Evolutionary conservation across 2,888 invertebrate species (phyloP).

Genomic region (Macrosiphum euphorbiae): DNA sequence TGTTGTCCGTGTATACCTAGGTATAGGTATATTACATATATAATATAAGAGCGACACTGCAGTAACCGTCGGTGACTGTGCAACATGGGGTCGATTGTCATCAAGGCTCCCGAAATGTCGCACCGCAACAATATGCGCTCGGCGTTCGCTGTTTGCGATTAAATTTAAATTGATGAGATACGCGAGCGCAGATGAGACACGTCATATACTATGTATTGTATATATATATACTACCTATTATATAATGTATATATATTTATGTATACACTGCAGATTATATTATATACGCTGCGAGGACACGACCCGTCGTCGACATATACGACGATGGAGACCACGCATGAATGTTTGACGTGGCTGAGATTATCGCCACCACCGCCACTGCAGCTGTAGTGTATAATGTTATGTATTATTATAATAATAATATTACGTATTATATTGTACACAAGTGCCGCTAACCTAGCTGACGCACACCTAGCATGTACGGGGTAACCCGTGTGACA

Average conservation of each 20-base stretch:
- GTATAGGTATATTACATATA: neutral
- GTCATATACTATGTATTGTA: neutral
- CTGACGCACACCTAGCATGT: neutral
- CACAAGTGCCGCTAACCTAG: neutral
- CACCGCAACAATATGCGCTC: neutral
- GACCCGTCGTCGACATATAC: neutral
- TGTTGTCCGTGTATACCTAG: neutral
- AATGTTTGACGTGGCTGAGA: conserved; percentile 43
- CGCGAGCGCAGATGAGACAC: conserved; percentile 27
- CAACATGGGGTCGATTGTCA: conserved; percentile 3
- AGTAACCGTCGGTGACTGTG: neutral
- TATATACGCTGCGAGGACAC: conserved; percentile 8
- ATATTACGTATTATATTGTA: neutral
- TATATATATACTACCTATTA: neutral
- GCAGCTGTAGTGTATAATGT: neutral
- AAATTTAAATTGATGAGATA: conserved; percentile 50
- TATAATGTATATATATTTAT: neutral
- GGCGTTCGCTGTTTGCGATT: conserved; percentile 6
- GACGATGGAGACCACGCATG: neutral
- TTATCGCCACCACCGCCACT: neutral
- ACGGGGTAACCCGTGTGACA: too few relatives aligned
- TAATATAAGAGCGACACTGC: neutral
- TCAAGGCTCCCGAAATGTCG: neutral
- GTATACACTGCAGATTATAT: neutral
- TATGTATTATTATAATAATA: neutral